Evolutionary conservation across 2,888 invertebrate species (phyloP).

Genomic region (Timema cristinae): DNA sequence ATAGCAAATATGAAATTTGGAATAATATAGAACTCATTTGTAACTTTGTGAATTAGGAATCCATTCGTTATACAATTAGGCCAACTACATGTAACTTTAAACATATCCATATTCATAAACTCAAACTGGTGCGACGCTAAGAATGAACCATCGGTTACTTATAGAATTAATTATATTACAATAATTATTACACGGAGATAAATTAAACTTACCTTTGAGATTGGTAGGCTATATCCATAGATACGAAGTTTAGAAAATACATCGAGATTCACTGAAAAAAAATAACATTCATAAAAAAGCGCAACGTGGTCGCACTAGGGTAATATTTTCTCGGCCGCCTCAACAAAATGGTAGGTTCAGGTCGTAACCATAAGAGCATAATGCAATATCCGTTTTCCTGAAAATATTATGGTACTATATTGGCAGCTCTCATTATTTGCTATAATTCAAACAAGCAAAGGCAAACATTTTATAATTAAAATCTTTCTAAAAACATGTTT

Average conservation of each 20-base stretch:
- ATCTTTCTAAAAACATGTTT: no score
- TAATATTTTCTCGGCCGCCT: neutral
- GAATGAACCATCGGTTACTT: neutral
- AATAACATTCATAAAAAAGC: neutral
- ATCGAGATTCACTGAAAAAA: neutral
- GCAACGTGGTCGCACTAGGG: neutral
- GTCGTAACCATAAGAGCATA: neutral
- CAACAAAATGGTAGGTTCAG: neutral
- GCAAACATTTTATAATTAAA: no score
- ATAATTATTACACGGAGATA: neutral
- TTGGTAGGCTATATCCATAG: neutral
- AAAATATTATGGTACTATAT: neutral
- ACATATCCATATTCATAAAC: neutral
- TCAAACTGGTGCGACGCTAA: neutral
- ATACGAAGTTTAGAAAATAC: neutral
- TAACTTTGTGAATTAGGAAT: no score
- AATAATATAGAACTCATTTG: no score
- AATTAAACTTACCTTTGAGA: neutral
- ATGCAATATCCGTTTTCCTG: slow-evolving; percentile 8
- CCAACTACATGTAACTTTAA: neutral
- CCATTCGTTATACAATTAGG: neutral
- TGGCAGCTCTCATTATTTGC: neutral
- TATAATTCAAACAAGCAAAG: no score
- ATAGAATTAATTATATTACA: neutral
- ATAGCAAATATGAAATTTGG: no score